These are phyloP conservation scores for Acanthosepion pharaonis DNA, from an alignment of 2,888 invertebrate genomes.

Conservation along the genomic window DNA sequence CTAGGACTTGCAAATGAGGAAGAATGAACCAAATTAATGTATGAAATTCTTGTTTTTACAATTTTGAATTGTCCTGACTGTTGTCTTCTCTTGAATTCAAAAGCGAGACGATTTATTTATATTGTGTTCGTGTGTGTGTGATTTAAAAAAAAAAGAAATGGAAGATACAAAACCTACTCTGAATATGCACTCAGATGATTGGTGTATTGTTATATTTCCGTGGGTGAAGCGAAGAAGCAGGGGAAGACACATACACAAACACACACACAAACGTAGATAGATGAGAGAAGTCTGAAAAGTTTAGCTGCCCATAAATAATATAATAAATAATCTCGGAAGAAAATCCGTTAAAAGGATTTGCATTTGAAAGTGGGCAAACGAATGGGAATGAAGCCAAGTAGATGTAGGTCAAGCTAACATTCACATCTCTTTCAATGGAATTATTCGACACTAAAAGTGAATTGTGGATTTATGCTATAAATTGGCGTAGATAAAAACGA, in stretches of 20 bases:
- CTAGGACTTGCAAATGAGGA: too few species aligned
- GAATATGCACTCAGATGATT: not conserved
- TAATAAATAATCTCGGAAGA: constrained; percentile 7
- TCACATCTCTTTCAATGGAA: not conserved
- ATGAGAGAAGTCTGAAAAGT: not conserved
- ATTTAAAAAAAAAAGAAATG: too few species aligned
- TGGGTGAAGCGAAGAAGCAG: not conserved
- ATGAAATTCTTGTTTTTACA: too few species aligned
- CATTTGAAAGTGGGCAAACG: not conserved
- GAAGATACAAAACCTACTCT: not conserved
- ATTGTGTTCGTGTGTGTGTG: too few species aligned
- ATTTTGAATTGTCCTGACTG: too few species aligned
- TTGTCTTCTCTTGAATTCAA: too few species aligned
- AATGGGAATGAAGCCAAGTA: not conserved
- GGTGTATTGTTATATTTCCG: not conserved
- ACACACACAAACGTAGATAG: not conserved
- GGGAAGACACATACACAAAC: not conserved
- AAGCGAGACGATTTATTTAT: too few species aligned
- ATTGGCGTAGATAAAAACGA: not conserved
- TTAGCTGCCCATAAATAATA: not conserved
- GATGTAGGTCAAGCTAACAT: constrained; percentile 16
- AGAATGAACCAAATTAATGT: too few species aligned
- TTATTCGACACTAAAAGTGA: constrained; percentile 33
- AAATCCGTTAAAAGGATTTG: constrained; percentile 33
- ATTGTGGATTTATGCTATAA: not conserved